These are phyloP conservation scores for Rhamphomyia laevipes DNA, from an alignment of 2,888 invertebrate genomes.

Conservation along the genomic window DNA sequence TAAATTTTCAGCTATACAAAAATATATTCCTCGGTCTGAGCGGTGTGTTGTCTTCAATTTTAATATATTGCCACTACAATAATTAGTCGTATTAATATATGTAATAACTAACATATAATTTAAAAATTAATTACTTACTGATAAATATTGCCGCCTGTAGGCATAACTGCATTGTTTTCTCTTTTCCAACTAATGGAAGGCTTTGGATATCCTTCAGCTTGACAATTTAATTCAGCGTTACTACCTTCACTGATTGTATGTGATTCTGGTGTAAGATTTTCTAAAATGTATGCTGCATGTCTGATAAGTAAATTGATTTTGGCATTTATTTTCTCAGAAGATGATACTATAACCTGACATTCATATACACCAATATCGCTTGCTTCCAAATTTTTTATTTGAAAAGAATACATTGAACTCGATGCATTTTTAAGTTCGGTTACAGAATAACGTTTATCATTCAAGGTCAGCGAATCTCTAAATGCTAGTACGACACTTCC, in stretches of 20 bases:
- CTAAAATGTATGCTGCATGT: conserved; percentile 31
- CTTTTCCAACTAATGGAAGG: conserved; percentile 58
- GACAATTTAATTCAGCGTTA: conserved; percentile 45
- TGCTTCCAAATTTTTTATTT: conserved; percentile 29
- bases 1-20: conserved; percentile 34
- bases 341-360: conserved; percentile 34
- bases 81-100: too few species aligned
- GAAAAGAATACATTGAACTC: conserved; percentile 28
- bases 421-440: conserved; percentile 22
- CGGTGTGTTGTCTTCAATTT: conserved; percentile 29
- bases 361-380: conserved; percentile 34
- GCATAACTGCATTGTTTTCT: conserved; percentile 45
- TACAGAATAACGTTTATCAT: conserved; percentile 29
- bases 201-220: conserved; percentile 65
- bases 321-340: conserved; percentile 27
- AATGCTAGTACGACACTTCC: conserved; percentile 31
- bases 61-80: conserved; percentile 25
- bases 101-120: too few species aligned
- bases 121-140: conserved; percentile 5
- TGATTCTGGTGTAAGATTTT: conserved; percentile 25
- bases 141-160: conserved; percentile 27
- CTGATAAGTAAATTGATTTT: conserved; percentile 29
- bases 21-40: conserved; percentile 34
- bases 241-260: conserved; percentile 28
- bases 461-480: conserved; percentile 27